These are phyloP conservation scores for Pteropus rufus DNA, from an alignment of 2,797 vertebrate genomes.

Conservation along the genomic window DNA sequence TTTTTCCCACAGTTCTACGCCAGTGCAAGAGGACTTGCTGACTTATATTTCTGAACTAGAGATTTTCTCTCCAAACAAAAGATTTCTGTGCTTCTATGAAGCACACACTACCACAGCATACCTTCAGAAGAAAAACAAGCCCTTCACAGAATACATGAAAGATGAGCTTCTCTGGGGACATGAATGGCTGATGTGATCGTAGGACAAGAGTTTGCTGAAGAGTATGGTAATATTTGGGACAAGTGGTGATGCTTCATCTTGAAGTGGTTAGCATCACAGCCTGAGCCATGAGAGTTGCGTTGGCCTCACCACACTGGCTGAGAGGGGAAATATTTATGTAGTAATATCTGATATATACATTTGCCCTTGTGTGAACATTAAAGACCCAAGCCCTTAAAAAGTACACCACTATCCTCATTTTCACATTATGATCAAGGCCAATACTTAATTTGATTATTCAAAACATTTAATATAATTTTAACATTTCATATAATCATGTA, in stretches of 20 bases:
- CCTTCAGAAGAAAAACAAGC: conserved; percentile 20
- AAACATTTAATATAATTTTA: neutral
- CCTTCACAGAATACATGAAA: neutral
- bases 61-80: conserved; percentile 13
- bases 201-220: neutral
- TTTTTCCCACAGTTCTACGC: neutral
- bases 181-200: neutral
- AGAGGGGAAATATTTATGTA: neutral
- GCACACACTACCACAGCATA: neutral
- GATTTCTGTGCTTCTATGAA: neutral
- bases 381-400: neutral
- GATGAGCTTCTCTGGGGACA: neutral
- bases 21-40: neutral
- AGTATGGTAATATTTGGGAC: neutral
- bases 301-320: neutral
- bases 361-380: neutral
- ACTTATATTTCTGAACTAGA: conserved; percentile 19
- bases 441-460: neutral
- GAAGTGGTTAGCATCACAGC: neutral
- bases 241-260: neutral
- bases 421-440: neutral
- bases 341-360: too few species aligned
- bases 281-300: rapidly evolving
- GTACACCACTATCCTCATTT: neutral
- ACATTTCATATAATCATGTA: neutral